Percentiles rank a stretch among this genome's conserved stretches.
phyloP scores from a whole-genome alignment of 2,888 invertebrate species.

The Drosophila trichaetosa region DNA sequence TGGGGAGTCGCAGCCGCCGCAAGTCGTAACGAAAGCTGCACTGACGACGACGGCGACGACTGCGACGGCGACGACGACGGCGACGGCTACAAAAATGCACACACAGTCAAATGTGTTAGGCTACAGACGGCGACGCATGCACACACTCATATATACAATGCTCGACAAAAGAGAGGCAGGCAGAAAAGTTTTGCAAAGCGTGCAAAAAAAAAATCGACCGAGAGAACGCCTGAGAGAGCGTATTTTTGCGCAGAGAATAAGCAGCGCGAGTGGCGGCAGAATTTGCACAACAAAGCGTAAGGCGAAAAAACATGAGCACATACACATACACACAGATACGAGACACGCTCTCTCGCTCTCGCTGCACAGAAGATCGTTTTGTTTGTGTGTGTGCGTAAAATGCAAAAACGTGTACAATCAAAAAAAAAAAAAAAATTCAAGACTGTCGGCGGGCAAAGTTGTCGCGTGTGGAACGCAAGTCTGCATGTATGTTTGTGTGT shows the following conservation, averaged over 20 bases:
- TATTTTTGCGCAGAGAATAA: conserved; percentile 56
- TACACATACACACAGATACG: conserved; percentile 36
- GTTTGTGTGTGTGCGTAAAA: conserved; percentile 39
- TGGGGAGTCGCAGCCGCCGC: conserved; percentile 68
- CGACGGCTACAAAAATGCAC: conserved; percentile 75
- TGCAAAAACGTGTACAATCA: conserved; percentile 52
- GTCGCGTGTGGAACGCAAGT: conserved; percentile 71
- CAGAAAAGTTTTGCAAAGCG: conserved; percentile 70
- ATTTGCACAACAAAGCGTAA: conserved; percentile 79
- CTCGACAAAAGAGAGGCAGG: conserved; percentile 46
- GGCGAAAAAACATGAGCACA: conserved; percentile 72
- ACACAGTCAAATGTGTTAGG: conserved; percentile 51
- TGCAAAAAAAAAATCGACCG: conserved; percentile 56
- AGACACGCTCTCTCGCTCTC: conserved; percentile 11
- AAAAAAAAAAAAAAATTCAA: conserved; percentile 27
- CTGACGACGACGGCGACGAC: conserved; percentile 47
- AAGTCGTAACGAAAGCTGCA: conserved; percentile 73
- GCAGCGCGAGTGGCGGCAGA: conserved; percentile 73
- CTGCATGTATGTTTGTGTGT: conserved; percentile 26
- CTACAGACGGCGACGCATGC: conserved; percentile 60
- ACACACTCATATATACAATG: conserved; percentile 55
- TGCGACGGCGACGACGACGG: conserved; percentile 30
- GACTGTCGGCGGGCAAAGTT: conserved; percentile 51
- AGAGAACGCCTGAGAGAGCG: conserved; percentile 46
- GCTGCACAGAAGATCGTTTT: conserved; percentile 68